phyloP scores from a whole-genome alignment of 2,888 invertebrate genomes.

The Blera fallax region DNA sequence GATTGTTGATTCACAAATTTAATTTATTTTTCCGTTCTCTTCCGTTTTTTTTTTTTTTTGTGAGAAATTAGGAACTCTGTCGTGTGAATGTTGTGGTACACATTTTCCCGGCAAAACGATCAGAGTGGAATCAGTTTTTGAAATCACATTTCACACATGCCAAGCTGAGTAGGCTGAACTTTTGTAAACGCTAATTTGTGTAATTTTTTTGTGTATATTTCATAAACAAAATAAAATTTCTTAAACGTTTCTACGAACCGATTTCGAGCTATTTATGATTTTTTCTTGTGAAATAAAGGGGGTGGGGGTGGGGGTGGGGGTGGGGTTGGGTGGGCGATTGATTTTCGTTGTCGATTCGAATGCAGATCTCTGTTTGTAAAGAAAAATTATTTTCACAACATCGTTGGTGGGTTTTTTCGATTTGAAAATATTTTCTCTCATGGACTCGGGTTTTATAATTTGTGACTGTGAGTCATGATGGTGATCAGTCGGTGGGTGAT shows the following conservation, averaged over 20 bases:
- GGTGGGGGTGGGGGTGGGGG: too few species aligned
- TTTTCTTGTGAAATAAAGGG: background rate
- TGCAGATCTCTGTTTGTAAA: background rate
- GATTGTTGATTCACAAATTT: constrained; percentile 10
- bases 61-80: constrained; percentile 4
- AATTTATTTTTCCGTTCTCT: background rate
- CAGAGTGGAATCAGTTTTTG: background rate
- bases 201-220: background rate
- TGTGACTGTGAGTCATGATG: background rate
- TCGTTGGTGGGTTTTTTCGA: background rate
- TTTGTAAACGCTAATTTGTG: background rate
- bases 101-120: background rate
- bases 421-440: background rate
- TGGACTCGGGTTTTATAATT: background rate
- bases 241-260: background rate
- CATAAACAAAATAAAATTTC: background rate
- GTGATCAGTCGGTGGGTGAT: background rate
- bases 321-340: background rate
- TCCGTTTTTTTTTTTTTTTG: background rate
- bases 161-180: too few species aligned
- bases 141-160: background rate
- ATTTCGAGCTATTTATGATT: too few species aligned
- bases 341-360: background rate
- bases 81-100: background rate
- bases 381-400: background rate